A percentile compares a stretch with the other conserved stretches of the same genome.
Evolutionary conservation across 2,797 vertebrate genomes (phyloP).

Genomic region (Aulostomus chinensis): DNA sequence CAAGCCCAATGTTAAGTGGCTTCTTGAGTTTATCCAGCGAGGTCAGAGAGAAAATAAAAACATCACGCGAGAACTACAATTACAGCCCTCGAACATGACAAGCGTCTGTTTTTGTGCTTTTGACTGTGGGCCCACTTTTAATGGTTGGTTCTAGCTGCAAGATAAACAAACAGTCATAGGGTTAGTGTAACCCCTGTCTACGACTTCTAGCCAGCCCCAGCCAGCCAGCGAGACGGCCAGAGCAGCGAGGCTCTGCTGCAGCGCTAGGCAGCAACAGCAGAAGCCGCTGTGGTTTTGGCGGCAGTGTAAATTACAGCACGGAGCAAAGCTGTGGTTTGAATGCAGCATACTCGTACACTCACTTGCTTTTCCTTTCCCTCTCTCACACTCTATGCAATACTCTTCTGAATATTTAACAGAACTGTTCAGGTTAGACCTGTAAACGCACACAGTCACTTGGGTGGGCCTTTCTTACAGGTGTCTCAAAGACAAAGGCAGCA

Average conservation of each 20-base stretch:
- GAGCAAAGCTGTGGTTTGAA: conserved; percentile 82
- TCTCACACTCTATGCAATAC: conserved; percentile 19
- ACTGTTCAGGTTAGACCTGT: conserved; percentile 18
- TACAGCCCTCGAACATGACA: conserved; percentile 84
- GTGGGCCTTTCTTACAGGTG: conserved; percentile 66
- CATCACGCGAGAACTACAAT: conserved; percentile 82
- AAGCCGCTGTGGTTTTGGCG: conserved; percentile 80
- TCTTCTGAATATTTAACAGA: conserved; percentile 18
- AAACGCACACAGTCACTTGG: conserved; percentile 33
- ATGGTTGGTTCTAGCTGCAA: conserved; percentile 77
- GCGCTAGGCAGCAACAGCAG: conserved; percentile 62
- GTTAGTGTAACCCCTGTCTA: conserved; percentile 73
- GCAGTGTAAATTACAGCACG: conserved; percentile 81
- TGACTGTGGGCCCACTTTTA: conserved; percentile 79
- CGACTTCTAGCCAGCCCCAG: conserved; percentile 48
- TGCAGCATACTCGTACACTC: conserved; percentile 67
- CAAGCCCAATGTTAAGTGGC: conserved; percentile 81
- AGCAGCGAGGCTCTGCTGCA: conserved; percentile 55
- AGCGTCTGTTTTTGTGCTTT: conserved; percentile 82
- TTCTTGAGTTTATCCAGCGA: conserved; percentile 85
- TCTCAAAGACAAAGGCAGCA: conserved; percentile 38
- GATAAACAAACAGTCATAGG: conserved; percentile 82
- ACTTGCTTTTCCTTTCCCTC: conserved; percentile 61
- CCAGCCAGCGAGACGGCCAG: conserved; percentile 60
- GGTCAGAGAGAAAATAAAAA: conserved; percentile 86